Conservation (phyloP, 2,113 vertebrate species). For the Vimba vimba region DNA sequence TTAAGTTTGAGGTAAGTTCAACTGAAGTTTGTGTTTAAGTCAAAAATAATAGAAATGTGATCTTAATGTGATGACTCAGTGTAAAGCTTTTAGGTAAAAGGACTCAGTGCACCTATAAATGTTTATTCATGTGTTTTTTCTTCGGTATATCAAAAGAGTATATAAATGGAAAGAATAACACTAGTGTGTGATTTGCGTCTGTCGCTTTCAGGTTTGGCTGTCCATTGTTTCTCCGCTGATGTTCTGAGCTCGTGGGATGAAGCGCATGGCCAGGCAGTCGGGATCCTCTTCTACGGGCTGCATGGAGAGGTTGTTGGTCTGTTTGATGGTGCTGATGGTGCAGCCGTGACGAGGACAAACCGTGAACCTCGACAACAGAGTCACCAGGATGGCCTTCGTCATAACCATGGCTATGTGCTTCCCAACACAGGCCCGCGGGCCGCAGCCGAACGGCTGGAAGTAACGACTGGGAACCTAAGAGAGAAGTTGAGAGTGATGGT, state of each 20-base stretch:
- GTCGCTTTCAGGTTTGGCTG: background rate
- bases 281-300: conserved; percentile 82
- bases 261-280: conserved; percentile 82
- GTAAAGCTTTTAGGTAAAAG: background rate
- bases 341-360: conserved; percentile 79
- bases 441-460: conserved; percentile 94
- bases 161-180: no score
- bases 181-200: background rate
- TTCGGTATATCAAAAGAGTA: background rate
- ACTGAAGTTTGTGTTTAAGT: background rate
- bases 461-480: conserved; percentile 89
- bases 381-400: conserved; percentile 92
- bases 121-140: background rate
- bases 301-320: conserved; percentile 86
- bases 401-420: conserved; percentile 97
- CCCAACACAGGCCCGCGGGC: conserved; percentile 90
- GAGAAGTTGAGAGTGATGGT: background rate
- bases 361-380: conserved; percentile 83
- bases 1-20: background rate
- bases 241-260: conserved; percentile 72
- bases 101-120: background rate
- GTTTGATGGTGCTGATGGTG: conserved; percentile 82
- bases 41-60: background rate
- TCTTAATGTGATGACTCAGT: background rate
- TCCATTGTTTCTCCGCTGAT: background rate